Conservation (phyloP, 2,888 invertebrate genomes). For the Pasiphila rectangulata region DNA sequence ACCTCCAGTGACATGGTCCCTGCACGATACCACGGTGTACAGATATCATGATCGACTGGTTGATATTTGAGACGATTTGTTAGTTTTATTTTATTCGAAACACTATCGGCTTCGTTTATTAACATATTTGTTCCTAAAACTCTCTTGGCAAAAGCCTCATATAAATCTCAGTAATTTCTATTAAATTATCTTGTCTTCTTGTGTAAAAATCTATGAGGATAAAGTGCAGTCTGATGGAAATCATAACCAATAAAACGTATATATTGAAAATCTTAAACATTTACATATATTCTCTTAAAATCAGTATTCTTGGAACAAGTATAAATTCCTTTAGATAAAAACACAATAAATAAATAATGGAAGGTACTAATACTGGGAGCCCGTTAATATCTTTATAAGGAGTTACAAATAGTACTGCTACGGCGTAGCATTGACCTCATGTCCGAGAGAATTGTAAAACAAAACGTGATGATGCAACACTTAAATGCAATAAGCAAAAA, state of each 20-base stretch:
- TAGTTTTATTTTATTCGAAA: not conserved
- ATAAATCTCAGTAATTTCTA: too few relatives aligned
- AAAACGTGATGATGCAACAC: conserved; percentile 8
- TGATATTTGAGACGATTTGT: conserved; percentile 7
- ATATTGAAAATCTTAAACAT: too few relatives aligned
- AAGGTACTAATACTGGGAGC: not conserved
- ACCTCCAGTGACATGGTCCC: conserved; percentile 67
- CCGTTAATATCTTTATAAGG: conserved; percentile 10
- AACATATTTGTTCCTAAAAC: too few relatives aligned
- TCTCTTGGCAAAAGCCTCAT: too few relatives aligned
- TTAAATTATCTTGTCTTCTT: too few relatives aligned
- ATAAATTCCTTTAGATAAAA: too few relatives aligned
- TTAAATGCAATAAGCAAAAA: conserved; percentile 1
- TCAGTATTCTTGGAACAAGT: too few relatives aligned
- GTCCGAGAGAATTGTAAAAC: not conserved
- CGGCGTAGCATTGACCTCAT: conserved; percentile 13
- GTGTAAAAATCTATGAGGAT: not conserved
- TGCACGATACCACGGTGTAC: conserved; percentile 38
- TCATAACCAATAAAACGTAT: too few relatives aligned
- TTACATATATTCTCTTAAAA: too few relatives aligned
- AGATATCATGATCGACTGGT: conserved; percentile 19
- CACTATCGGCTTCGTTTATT: too few relatives aligned
- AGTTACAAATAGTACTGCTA: conserved; percentile 2
- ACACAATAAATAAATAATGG: too few relatives aligned
- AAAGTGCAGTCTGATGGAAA: too few relatives aligned